These are phyloP conservation scores for Menidia menidia DNA, from an alignment of 2,797 vertebrate genomes.

Conservation along the genomic window DNA sequence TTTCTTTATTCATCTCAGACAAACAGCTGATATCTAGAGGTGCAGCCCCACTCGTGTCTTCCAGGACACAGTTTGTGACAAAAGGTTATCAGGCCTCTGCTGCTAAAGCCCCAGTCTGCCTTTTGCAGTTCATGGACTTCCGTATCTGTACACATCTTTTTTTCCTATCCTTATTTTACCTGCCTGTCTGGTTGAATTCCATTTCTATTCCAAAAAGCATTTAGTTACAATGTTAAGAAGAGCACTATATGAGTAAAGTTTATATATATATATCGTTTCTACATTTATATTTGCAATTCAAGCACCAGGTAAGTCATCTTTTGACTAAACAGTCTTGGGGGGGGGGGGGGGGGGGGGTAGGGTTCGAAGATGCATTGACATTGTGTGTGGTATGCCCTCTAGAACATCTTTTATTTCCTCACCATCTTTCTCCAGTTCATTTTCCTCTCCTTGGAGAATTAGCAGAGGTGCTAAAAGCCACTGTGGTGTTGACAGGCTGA, in stretches of 20 bases:
- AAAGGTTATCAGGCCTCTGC: too few relatives aligned
- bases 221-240: neutral
- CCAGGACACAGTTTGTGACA: too few relatives aligned
- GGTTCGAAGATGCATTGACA: neutral
- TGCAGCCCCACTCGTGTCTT: too few relatives aligned
- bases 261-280: neutral
- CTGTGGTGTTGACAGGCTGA: conserved; percentile 30
- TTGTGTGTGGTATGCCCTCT: conserved; percentile 20
- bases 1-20: too few relatives aligned
- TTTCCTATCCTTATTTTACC: too few relatives aligned
- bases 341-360: neutral
- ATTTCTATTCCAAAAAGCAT: too few relatives aligned
- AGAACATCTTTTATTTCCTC: conserved; percentile 28
- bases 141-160: too few relatives aligned
- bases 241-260: neutral
- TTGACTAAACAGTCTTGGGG: neutral
- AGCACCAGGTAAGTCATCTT: neutral
- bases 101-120: too few relatives aligned
- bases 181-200: too few relatives aligned
- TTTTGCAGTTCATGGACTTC: too few relatives aligned
- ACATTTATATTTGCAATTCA: neutral
- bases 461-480: conserved; percentile 67
- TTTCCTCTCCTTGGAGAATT: conserved; percentile 43
- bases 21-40: too few relatives aligned
- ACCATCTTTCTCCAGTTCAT: conserved; percentile 30